Evolutionary conservation across 2,888 invertebrate species (phyloP).

Genomic region (Kryphioiulus occultus): DNA sequence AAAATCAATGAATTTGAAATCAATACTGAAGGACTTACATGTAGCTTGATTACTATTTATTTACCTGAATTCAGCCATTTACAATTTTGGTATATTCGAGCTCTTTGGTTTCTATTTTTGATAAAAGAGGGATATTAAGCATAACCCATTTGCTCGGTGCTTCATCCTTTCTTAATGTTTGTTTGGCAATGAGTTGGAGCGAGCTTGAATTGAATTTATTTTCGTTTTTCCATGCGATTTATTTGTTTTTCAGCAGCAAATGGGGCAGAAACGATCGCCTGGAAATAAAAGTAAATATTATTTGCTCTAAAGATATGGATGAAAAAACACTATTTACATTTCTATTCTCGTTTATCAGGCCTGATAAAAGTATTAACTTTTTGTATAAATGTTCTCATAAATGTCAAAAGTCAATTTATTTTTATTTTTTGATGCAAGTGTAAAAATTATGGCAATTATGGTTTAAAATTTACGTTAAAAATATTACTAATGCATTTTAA

Average conservation of each 20-base stretch:
- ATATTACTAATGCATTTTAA: background rate
- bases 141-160: background rate
- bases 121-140: background rate
- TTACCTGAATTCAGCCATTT: background rate
- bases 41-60: background rate
- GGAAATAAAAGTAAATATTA: conserved; percentile 27
- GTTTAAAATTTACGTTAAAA: background rate
- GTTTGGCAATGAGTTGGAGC: background rate
- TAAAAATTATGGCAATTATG: too few species aligned
- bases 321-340: background rate
- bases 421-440: background rate
- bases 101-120: background rate
- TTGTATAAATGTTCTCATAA: background rate
- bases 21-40: too few species aligned
- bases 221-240: background rate
- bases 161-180: background rate
- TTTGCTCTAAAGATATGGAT: conserved; percentile 22
- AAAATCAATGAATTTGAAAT: too few species aligned
- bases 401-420: background rate
- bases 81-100: background rate
- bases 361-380: background rate
- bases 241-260: conserved; percentile 10
- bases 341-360: background rate
- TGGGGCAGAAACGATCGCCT: conserved; percentile 21
- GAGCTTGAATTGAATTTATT: background rate